Percentiles rank a stretch among this genome's conserved stretches.
These are phyloP conservation scores for Coluber constrictor DNA, from an alignment of 2,797 vertebrate genomes.

Conservation along the genomic window DNA sequence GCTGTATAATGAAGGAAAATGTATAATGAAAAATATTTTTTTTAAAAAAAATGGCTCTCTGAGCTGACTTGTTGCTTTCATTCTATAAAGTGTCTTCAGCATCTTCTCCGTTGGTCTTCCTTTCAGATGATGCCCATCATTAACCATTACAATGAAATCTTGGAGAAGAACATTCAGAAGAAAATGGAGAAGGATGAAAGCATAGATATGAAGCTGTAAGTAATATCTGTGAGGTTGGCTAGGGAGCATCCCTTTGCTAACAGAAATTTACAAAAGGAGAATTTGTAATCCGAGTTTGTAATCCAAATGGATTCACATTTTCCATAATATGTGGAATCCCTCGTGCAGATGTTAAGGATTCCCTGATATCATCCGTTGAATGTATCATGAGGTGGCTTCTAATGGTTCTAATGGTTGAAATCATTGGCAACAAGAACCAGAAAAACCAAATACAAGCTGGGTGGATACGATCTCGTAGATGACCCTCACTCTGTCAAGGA, in stretches of 20 bases:
- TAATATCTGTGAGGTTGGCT: not conserved
- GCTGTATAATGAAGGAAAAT: too few species aligned
- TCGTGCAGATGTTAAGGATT: not conserved
- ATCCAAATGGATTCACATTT: not conserved
- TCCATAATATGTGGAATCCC: not conserved
- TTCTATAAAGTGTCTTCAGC: not conserved
- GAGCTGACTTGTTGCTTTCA: not conserved
- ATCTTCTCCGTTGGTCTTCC: conserved; percentile 5
- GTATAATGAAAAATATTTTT: too few species aligned
- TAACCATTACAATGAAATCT: conserved; percentile 64
- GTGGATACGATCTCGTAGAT: too few species aligned
- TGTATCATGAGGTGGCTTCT: not conserved
- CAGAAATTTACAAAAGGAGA: not conserved
- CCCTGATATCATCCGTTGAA: not conserved
- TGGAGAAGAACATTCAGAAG: conserved; percentile 68
- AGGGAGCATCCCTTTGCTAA: not conserved
- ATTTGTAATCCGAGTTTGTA: not conserved
- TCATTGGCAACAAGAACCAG: too few species aligned
- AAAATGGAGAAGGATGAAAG: conserved; percentile 62
- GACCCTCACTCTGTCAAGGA: too few species aligned
- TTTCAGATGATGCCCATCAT: conserved; percentile 77
- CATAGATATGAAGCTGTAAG: conserved; percentile 70
- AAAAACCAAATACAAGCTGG: too few species aligned
- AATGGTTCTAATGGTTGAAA: not conserved
- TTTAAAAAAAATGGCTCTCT: rapidly evolving